Evolutionary conservation across 1,140 invertebrate species (phyloP).

Genomic region (Pogonomyrmex californicus): DNA sequence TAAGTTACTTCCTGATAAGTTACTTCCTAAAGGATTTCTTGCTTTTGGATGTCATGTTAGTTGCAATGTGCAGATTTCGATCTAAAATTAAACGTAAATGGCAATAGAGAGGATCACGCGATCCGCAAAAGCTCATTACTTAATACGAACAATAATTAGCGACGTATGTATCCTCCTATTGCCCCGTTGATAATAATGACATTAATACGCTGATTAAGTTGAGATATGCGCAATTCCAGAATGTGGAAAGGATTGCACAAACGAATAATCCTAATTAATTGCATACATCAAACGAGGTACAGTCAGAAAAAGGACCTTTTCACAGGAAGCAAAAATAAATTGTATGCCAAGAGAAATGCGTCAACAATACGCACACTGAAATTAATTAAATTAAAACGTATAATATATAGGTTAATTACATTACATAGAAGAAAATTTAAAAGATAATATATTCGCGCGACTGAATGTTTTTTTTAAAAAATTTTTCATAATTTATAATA

Average conservation of each 20-base stretch:
- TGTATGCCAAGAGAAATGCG: background rate
- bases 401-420: conserved; percentile 6
- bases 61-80: background rate
- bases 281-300: background rate
- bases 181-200: background rate
- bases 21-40: background rate
- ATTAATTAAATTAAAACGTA: conserved; percentile 22
- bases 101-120: background rate
- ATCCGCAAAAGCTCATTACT: background rate
- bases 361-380: background rate
- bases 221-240: background rate
- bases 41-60: background rate
- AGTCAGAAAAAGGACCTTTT: background rate
- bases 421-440: background rate
- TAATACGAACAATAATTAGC: conserved; percentile 31
- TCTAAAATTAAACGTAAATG: conserved; percentile 41
- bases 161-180: background rate
- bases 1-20: background rate
- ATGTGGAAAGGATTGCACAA: background rate
- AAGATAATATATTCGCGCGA: background rate
- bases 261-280: conserved; percentile 34
- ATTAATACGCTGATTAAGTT: conserved; percentile 21
- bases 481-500: background rate
- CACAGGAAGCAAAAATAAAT: background rate
- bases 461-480: background rate